Percentiles rank a stretch among this genome's conserved stretches.
Evolutionary conservation across 2,113 vertebrate species (phyloP).

Genomic region (Saguinus midas): DNA sequence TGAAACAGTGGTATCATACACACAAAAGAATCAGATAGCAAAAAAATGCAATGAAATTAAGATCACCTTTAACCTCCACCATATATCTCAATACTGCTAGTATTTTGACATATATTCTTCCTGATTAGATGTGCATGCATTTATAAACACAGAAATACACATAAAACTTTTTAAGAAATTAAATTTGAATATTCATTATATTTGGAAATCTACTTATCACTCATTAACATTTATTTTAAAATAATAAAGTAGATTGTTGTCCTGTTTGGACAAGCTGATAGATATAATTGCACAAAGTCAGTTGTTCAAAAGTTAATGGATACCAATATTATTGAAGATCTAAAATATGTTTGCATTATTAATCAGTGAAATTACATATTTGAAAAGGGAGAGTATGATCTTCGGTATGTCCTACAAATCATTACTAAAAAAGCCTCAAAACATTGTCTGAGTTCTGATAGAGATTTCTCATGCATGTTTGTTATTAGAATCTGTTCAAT

Average conservation of each 20-base stretch:
- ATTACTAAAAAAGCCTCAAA: not conserved
- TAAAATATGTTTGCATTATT: not conserved
- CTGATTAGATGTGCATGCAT: not conserved
- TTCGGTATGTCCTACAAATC: not conserved
- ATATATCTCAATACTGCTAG: not conserved
- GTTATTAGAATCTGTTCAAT: not conserved
- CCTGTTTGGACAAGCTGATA: not conserved
- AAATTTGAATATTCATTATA: not conserved
- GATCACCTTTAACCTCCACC: not conserved
- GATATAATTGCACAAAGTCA: not conserved
- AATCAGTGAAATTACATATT: not conserved
- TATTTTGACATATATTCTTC: not conserved
- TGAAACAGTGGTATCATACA: not conserved
- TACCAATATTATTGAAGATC: not conserved
- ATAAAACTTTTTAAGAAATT: not conserved
- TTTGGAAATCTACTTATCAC: not conserved
- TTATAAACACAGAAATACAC: not conserved
- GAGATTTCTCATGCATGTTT: not conserved
- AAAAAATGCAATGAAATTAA: not conserved
- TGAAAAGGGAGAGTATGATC: not conserved
- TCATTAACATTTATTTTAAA: not conserved
- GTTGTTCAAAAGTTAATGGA: not conserved
- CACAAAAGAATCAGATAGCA: not conserved
- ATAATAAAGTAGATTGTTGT: not conserved
- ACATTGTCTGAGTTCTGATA: not conserved